Evolutionary conservation across 2,888 invertebrate genomes (phyloP).

Genomic region (Noctua comes): DNA sequence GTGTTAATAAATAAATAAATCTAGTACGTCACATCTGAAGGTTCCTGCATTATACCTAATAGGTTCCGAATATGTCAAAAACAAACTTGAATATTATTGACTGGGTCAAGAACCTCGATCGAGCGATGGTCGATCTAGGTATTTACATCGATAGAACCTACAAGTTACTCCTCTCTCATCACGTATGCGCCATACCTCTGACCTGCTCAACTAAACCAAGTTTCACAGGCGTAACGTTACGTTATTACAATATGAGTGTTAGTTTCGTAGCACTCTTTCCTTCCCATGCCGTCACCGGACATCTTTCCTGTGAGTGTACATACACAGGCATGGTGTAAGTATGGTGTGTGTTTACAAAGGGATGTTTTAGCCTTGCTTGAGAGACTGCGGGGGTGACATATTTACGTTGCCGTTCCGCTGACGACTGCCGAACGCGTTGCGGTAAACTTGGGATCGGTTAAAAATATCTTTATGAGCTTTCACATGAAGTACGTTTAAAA

Average conservation of each 20-base stretch:
- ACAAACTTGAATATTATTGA: not conserved
- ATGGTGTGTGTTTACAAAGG: constrained; percentile 15
- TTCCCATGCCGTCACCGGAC: constrained; percentile 27
- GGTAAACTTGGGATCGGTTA: constrained; percentile 16
- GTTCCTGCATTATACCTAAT: not conserved
- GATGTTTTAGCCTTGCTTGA: constrained; percentile 38
- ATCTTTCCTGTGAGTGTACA: constrained; percentile 12
- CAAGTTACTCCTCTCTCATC: not conserved
- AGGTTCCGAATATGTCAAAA: too few species aligned
- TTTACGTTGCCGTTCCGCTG: constrained; percentile 31
- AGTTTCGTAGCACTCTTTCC: constrained; percentile 6
- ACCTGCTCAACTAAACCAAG: not conserved
- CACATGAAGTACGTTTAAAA: not conserved
- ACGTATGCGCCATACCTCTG: too few species aligned
- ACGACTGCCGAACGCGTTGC: constrained; percentile 23
- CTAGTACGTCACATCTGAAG: not conserved
- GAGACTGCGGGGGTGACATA: constrained; percentile 27
- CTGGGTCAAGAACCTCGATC: not conserved
- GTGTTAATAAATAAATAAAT: too few species aligned
- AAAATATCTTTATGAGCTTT: constrained; percentile 19
- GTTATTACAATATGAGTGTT: not conserved
- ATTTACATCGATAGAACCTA: not conserved
- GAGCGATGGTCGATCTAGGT: not conserved
- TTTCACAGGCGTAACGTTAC: not conserved
- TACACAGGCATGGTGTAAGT: not conserved